phyloP scores from a whole-genome alignment of 2,797 vertebrate genomes.

The Poeciliopsis turneri region DNA sequence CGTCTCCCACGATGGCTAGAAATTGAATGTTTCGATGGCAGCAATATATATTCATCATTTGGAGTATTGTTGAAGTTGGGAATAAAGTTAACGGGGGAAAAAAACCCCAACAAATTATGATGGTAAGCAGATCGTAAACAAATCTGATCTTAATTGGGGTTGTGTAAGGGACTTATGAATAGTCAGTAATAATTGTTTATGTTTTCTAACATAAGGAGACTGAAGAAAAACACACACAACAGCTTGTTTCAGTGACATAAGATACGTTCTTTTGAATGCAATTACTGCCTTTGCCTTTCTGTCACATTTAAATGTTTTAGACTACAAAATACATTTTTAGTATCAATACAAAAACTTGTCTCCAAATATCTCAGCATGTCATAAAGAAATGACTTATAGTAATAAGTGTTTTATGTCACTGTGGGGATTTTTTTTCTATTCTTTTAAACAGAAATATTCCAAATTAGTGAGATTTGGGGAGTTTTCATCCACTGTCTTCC shows the following conservation, averaged over 20 bases:
- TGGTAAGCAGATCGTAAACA: neutral
- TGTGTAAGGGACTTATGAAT: neutral
- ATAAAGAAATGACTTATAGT: neutral
- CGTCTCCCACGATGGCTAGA: neutral
- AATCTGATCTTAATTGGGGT: neutral
- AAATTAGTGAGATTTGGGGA: neutral
- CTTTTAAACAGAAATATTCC: neutral
- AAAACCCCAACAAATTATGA: neutral
- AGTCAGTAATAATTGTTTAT: neutral
- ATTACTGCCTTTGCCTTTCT: neutral
- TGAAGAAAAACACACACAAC: neutral
- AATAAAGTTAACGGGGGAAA: neutral
- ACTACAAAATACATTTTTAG: neutral
- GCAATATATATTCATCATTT: constrained; percentile 1
- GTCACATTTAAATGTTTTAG: neutral
- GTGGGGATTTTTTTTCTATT: neutral
- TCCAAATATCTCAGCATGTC: neutral
- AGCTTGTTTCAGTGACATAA: neutral
- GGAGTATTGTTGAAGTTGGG: neutral
- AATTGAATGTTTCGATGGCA: constrained; percentile 1
- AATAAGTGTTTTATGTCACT: neutral
- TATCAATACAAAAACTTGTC: neutral
- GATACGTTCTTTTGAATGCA: neutral
- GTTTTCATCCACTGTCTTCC: neutral
- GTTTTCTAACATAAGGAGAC: neutral